A percentile compares a stretch with the other conserved stretches of the same genome.
Evolutionary conservation across 2,888 invertebrate genomes (phyloP).

Genomic region (Notodonta dromedarius): DNA sequence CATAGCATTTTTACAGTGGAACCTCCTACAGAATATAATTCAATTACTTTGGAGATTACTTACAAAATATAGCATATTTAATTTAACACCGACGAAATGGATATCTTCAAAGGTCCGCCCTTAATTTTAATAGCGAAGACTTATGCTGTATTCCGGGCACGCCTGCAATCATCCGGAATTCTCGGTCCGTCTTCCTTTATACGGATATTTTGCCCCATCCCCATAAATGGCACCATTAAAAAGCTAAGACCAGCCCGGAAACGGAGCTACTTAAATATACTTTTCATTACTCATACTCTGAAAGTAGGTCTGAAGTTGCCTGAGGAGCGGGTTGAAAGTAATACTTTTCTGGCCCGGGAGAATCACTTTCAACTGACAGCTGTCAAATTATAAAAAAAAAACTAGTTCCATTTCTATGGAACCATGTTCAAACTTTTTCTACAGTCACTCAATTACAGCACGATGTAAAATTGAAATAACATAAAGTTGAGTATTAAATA

Average conservation of each 20-base stretch:
- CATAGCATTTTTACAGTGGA: conserved; percentile 33
- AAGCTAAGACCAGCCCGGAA: conserved; percentile 65
- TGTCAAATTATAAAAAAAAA: too few relatives aligned
- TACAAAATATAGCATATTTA: conserved; percentile 31
- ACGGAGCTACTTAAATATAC: conserved; percentile 75
- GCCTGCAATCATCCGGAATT: conserved; percentile 60
- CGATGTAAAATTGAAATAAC: too few relatives aligned
- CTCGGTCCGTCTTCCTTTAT: conserved; percentile 63
- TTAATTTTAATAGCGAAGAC: conserved; percentile 44
- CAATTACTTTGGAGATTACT: conserved; percentile 22
- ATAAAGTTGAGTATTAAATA: too few relatives aligned
- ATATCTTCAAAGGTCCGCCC: conserved; percentile 31
- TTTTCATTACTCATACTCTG: too few relatives aligned
- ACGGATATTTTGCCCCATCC: conserved; percentile 66
- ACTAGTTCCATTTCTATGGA: too few relatives aligned
- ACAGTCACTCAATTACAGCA: too few relatives aligned
- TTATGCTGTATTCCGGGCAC: conserved; percentile 54
- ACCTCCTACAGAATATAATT: conserved; percentile 30
- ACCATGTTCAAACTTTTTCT: too few relatives aligned
- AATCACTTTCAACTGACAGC: too few relatives aligned
- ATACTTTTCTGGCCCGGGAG: too few relatives aligned
- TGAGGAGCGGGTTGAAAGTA: too few relatives aligned
- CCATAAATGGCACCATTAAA: conserved; percentile 76
- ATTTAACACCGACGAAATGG: conserved; percentile 34
- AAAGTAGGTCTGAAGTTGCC: too few relatives aligned